Evolutionary conservation across 1,140 invertebrate species (phyloP), one percentile per base, ranked within the genome.

Genomic region (Cryptotermes secundus): DNA sequence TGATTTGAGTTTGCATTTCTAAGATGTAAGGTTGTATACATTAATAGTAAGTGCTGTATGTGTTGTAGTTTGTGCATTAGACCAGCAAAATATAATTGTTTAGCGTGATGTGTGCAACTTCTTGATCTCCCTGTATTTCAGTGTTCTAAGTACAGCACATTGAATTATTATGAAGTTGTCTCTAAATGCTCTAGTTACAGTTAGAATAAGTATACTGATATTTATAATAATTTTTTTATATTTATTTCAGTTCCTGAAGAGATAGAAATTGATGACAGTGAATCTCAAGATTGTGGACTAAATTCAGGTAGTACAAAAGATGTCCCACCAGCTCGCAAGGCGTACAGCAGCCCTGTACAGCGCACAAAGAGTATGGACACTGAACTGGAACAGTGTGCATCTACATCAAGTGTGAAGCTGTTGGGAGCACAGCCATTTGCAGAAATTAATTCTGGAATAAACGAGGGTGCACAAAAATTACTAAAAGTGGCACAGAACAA

Each of bases 201-300:
- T 49, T 3, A 49, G 22, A 49, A 49, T 49, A 49, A 49, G 22
- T 3, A 19, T 49, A 22, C 3, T 49, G 1, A 49, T 19, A 22
- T 19, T 49, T 3, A 36, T 31, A 83, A 83, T 72, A 10, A 53
- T 3, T 49, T 45, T n/a, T n/a, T 82, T 9, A 38, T 24, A 49
- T 82, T 45, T 49, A n/a, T 80, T 84, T 53, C 72, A 85, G 85
- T 85, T 42, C 85, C 85, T 34, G 85, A 85, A 65, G 85, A 85
- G 36, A 31, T 85, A 24, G 85, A 85, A 79, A n/a, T 35, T 35
- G 84, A 84, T 34, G 83, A 84, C 12, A 38, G 10, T 35, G 83
- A 80, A 45, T 35, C 31, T 72, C 26, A 34, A 42, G 34, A 38
- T 49, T 36, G 36, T 3, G 45, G 38, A 34, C 12, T n/a, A 3